Conservation (phyloP, 2,888 invertebrate species). For the Spodoptera exigua region DNA sequence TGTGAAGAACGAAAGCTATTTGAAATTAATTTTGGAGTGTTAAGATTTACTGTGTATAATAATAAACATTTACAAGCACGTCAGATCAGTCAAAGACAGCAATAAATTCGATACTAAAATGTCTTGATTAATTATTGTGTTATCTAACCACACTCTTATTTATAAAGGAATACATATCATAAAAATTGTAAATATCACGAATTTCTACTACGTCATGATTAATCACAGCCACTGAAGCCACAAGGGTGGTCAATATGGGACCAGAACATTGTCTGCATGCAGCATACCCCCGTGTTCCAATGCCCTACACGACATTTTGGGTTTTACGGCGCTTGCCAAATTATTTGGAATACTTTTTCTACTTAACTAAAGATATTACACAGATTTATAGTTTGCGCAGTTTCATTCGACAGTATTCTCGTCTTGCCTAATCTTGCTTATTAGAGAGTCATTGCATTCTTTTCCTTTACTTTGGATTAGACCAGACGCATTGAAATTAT, state of each 20-base stretch:
- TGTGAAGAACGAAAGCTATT: no score
- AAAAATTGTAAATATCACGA: slow-evolving; percentile 47
- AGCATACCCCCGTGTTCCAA: slow-evolving; percentile 17
- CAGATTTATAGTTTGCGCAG: not conserved
- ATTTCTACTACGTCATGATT: slow-evolving; percentile 49
- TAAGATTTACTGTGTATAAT: no score
- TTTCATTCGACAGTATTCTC: slow-evolving; percentile 39
- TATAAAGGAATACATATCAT: slow-evolving; percentile 53
- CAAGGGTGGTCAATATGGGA: slow-evolving; percentile 42
- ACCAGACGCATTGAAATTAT: slow-evolving; percentile 76
- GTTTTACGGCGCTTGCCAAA: slow-evolving; percentile 16
- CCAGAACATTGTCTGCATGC: slow-evolving; percentile 31
- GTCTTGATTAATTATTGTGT: not conserved
- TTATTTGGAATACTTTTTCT: slow-evolving; percentile 16
- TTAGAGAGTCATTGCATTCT: slow-evolving; percentile 47
- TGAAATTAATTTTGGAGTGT: no score
- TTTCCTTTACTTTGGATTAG: slow-evolving; percentile 63
- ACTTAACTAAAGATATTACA: slow-evolving; percentile 3
- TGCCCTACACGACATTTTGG: slow-evolving; percentile 18
- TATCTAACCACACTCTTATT: slow-evolving; percentile 16
- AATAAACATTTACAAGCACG: no score
- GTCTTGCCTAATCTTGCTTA: slow-evolving; percentile 35
- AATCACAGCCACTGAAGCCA: slow-evolving; percentile 60
- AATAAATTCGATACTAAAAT: slow-evolving; percentile 16
- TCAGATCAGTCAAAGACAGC: slow-evolving; percentile 21